Evolutionary conservation across 2,113 vertebrate genomes (phyloP), one percentile per base, ranked within the genome.

Genomic region (Irena cyanogastra): DNA sequence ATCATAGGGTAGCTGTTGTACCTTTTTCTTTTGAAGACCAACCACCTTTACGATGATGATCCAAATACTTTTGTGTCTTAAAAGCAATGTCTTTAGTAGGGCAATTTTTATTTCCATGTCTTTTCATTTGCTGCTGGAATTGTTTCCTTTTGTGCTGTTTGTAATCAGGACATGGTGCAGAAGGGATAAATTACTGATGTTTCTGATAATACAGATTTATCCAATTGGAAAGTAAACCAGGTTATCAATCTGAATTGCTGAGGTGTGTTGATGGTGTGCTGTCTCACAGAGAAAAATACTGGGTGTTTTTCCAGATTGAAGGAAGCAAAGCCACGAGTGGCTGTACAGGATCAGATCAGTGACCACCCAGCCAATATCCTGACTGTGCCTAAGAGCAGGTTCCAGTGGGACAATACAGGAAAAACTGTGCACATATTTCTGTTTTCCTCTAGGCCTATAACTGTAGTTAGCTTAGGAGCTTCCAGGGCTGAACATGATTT

Each of bases 61-160:
- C 63, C 82, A 93, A 93, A 93, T 87, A 66, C 27, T 88, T 93
- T 9, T 28, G 30, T 79, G 45, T 85, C 65, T 91, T 90, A 63
- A 86, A 93, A 94, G 30, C 69, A 90, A 74, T 83, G 54, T 54
- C 59, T 80, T 95, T 74, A 89, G 50, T 35, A 47, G 59, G 63
- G 39, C 59, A 84, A 56, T 59, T 94, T 89, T 95, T 94, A 54
- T 61, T 95, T 95, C 69, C 71, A 87, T 74, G 26, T 93, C 15
- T 80, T 95, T 54, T 94, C 45, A 91, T 95, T 94, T 84, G 87
- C 65, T 95, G 70, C 70, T 83, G 74, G 77, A 83, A 77, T 91
- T 89, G 91, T 91, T 94, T 91, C 82, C 82, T 91, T 91, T 90
- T 76, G 28, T 3, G 4, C 52, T 89, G 57, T 95, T 93, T 70